Evolutionary conservation across 2,888 invertebrate genomes (phyloP).

Genomic region (Mactromeris polynyma): DNA sequence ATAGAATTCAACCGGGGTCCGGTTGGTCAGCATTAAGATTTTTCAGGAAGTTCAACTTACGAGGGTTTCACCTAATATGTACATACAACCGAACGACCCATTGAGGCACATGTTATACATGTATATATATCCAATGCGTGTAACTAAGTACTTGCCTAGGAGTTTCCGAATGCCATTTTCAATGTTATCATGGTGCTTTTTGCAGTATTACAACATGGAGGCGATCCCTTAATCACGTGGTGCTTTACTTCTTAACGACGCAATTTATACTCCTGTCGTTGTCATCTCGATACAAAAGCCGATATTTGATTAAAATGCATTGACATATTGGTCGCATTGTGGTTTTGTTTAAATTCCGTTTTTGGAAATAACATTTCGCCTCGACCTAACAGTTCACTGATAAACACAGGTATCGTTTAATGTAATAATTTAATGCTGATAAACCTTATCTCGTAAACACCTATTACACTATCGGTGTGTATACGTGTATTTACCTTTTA

Average conservation of each 20-base stretch:
- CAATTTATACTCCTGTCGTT: slow-evolving; percentile 19
- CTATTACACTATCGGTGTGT: background rate
- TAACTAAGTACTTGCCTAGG: background rate
- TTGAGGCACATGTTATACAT: too few relatives aligned
- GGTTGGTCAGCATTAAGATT: too few relatives aligned
- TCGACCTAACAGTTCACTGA: background rate
- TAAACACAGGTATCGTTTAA: background rate
- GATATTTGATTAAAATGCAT: background rate
- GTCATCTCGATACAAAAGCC: background rate
- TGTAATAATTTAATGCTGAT: background rate
- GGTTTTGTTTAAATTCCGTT: background rate
- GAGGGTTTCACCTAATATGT: too few relatives aligned
- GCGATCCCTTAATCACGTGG: slow-evolving; percentile 31
- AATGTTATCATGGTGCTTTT: slow-evolving; percentile 34
- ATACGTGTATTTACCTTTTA: background rate
- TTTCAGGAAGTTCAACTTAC: too few relatives aligned
- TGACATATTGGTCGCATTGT: background rate
- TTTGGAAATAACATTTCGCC: background rate
- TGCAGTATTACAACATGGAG: slow-evolving; percentile 40
- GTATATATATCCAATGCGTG: background rate
- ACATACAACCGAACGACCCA: too few relatives aligned
- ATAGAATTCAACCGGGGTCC: too few relatives aligned
- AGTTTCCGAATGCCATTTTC: background rate
- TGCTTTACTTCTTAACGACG: slow-evolving; percentile 46
- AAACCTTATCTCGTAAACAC: background rate